These are phyloP conservation scores for Vanacampus margaritifer DNA, from an alignment of 2,113 vertebrate species.

Conservation along the genomic window DNA sequence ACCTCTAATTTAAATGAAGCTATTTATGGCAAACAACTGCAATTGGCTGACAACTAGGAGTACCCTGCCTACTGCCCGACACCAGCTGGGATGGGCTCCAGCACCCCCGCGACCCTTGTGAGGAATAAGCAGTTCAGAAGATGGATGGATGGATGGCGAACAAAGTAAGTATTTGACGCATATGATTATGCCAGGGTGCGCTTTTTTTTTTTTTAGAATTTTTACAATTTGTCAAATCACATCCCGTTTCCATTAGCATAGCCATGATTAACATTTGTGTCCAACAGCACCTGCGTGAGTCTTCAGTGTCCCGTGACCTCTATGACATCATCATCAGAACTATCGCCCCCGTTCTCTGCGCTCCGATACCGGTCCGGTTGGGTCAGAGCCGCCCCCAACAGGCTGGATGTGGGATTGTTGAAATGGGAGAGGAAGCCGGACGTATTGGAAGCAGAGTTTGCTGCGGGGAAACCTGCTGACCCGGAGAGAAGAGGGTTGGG, in stretches of 20 bases:
- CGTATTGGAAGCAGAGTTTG: constrained; percentile 78
- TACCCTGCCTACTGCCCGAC: too few species aligned
- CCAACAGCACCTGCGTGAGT: constrained; percentile 3
- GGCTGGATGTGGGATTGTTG: constrained; percentile 80
- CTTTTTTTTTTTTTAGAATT: background rate
- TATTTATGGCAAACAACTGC: background rate
- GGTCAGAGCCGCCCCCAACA: constrained; percentile 85
- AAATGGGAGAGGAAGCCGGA: constrained; percentile 83
- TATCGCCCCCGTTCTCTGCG: constrained; percentile 86
- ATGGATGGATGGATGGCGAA: too few species aligned
- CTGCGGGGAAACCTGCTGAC: constrained; percentile 76
- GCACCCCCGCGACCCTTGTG: too few species aligned
- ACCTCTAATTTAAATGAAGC: background rate
- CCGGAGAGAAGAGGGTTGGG: constrained; percentile 55
- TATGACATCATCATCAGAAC: constrained; percentile 95
- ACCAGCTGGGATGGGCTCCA: too few species aligned
- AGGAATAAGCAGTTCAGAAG: too few species aligned
- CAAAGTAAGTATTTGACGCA: background rate
- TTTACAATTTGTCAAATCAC: background rate
- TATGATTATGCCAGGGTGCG: background rate
- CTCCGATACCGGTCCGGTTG: constrained; percentile 75
- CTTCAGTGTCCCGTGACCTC: constrained; percentile 92
- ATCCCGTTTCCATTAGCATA: constrained; percentile 31
- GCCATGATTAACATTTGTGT: constrained; percentile 1
- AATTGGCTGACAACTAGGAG: too few species aligned